phyloP scores from a whole-genome alignment of 2,888 invertebrate genomes.

The Thysanoteuthis rhombus region DNA sequence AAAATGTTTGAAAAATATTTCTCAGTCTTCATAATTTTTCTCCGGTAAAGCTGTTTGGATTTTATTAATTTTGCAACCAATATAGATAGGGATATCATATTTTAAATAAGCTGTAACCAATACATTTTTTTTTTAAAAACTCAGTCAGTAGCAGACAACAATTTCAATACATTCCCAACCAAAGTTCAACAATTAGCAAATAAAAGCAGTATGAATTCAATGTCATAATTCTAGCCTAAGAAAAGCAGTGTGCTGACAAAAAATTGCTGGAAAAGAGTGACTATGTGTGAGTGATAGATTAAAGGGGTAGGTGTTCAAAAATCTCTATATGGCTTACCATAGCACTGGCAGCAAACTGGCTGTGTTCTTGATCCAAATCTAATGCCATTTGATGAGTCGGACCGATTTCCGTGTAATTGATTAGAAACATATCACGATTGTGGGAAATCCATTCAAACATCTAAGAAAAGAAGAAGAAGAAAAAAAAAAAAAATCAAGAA shows the following conservation, averaged over 20 bases:
- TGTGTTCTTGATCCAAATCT: constrained; percentile 92
- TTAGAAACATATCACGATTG: constrained; percentile 92
- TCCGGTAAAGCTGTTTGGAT: neutral
- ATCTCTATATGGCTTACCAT: constrained; percentile 72
- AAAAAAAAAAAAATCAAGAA: neutral
- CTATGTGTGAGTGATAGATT: neutral
- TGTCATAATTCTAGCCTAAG: neutral
- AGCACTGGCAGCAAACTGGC: constrained; percentile 88
- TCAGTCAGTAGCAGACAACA: constrained; percentile 1
- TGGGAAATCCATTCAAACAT: constrained; percentile 98
- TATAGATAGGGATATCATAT: neutral
- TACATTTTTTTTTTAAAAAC: neutral
- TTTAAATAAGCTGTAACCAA: neutral
- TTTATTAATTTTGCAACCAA: neutral
- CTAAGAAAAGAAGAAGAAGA: constrained; percentile 69
- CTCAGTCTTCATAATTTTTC: neutral
- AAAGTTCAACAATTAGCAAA: neutral
- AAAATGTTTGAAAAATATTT: neutral
- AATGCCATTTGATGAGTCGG: constrained; percentile 74
- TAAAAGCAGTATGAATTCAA: neutral
- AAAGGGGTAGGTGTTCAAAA: neutral
- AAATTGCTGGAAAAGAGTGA: neutral
- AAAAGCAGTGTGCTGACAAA: constrained; percentile 12
- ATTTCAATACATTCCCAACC: neutral
- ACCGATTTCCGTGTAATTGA: constrained; percentile 96